Percentiles rank a stretch among this genome's conserved stretches.
These are phyloP conservation scores for Sakesphorus luctuosus DNA, from an alignment of 2,113 vertebrate genomes.

Conservation along the genomic window DNA sequence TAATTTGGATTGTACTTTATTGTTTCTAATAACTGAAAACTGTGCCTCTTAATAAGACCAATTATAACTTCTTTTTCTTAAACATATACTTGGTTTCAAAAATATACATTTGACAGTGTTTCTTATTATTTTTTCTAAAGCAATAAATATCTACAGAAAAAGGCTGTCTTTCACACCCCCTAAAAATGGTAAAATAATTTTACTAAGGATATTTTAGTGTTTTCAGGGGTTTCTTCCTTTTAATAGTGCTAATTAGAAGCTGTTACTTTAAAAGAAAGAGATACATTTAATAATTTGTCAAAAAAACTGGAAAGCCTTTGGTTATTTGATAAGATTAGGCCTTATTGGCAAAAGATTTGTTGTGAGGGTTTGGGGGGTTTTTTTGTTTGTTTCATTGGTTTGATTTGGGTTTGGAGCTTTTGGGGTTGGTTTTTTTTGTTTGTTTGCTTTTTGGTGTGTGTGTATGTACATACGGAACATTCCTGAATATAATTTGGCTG, in stretches of 20 bases:
- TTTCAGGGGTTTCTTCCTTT: background rate
- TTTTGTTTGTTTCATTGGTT: no score
- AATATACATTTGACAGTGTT: background rate
- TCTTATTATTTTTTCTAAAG: background rate
- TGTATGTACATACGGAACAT: accelerated
- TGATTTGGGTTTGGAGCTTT: no score
- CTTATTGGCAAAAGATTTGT: background rate
- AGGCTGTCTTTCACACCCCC: background rate
- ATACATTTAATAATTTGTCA: background rate
- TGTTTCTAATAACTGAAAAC: background rate
- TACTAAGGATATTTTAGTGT: background rate
- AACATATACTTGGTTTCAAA: background rate
- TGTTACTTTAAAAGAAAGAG: background rate
- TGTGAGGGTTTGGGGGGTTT: background rate
- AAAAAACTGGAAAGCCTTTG: background rate
- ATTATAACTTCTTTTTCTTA: background rate
- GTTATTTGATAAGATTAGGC: background rate
- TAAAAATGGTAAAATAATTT: background rate
- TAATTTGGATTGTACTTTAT: background rate
- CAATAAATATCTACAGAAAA: background rate
- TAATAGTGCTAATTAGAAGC: background rate
- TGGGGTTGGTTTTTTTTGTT: background rate
- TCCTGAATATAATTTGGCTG: background rate
- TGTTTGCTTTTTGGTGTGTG: background rate
- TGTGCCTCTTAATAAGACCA: accelerated